Base-by-base conservation (phyloP, 2,113 vertebrate species). In the Indri indri region DNA sequence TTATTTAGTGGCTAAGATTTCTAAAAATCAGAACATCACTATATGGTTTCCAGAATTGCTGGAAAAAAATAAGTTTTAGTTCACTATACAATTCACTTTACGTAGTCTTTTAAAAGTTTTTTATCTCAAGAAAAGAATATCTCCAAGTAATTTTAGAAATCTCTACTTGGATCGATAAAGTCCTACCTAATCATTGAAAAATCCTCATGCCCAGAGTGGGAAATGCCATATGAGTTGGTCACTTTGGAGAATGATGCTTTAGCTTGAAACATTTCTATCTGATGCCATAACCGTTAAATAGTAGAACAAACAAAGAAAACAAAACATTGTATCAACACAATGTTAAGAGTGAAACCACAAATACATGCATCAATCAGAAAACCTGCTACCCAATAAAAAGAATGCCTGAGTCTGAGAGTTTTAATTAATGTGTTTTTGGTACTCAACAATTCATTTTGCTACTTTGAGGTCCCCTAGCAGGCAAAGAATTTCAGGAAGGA, bases 1-100 rank as follows among this genome's bases (percentile, higher is more conserved):
- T 74, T 73, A 88, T 90, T 95, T 88, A 91, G 30, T 70, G 5
- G 73, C 37, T 66, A 89, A 40, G 17, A 37, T 81, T 94, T 90
- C 76, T 13, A 40, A 25, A 96, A 84, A 87, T 68, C 6, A 59
- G 27, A 70, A 50, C 25, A 85, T 4, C 7, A 73, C 1, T 84
- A 25, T 82, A 71, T 37, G 13, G 16, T 71, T 76, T 86, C 30
- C 27, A n/a, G 42, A 71, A 63, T 59, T 71, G 4, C 10, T 90
- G 9, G 27, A 74, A 81, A 93, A 93, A 52, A 40, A 32, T 30
- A 59, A 82, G 37, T 66, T 57, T 85, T 83, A 50, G 3, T 40
- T 91, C 79, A 54, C 13, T 40, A 73, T 11, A 17, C 50, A 25
- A n/a, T 85, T 71, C 45, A 52, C 34, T 92, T 95, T 77, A 52